Conservation (phyloP, 2,888 invertebrate species). For the Ferdinandea cuprea region DNA sequence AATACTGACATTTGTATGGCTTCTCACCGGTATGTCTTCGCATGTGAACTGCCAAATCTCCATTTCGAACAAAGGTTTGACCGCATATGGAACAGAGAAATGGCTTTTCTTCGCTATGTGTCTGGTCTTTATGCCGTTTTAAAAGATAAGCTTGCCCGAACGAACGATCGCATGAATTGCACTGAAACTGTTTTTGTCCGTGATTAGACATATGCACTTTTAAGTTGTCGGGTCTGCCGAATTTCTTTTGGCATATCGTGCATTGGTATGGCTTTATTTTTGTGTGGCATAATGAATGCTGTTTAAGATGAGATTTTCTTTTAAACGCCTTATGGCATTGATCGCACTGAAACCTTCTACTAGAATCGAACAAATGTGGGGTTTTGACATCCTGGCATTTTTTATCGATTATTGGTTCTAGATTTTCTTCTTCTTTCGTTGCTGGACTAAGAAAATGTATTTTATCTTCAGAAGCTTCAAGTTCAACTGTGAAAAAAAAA, state of each 20-base stretch:
- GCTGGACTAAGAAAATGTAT: not conserved
- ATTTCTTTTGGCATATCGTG: slow-evolving; percentile 84
- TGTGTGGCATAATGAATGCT: slow-evolving; percentile 80
- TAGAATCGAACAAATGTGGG: slow-evolving; percentile 35
- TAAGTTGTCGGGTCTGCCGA: slow-evolving; percentile 84
- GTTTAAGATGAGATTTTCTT: slow-evolving; percentile 80
- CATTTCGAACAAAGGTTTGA: slow-evolving; percentile 85
- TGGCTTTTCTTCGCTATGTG: slow-evolving; percentile 84
- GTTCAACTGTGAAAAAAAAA: slow-evolving; percentile 16
- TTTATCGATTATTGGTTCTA: not conserved
- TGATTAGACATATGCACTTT: slow-evolving; percentile 84
- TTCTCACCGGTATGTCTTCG: slow-evolving; percentile 85
- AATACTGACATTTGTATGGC: slow-evolving; percentile 85
- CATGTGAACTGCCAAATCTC: slow-evolving; percentile 86
- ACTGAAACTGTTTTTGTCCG: slow-evolving; percentile 82
- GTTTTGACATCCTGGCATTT: not conserved
- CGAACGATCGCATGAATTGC: slow-evolving; percentile 78
- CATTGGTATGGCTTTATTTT: slow-evolving; percentile 83
- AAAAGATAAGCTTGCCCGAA: slow-evolving; percentile 79
- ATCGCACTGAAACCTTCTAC: slow-evolving; percentile 83
- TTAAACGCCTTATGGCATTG: slow-evolving; percentile 83
- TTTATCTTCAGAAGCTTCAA: not conserved
- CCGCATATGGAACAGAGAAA: slow-evolving; percentile 86
- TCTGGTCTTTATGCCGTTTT: slow-evolving; percentile 79
- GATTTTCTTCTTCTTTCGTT: not conserved